Evolutionary conservation across 1,140 invertebrate species (phyloP).

Genomic region (Tetramorium alpestre): DNA sequence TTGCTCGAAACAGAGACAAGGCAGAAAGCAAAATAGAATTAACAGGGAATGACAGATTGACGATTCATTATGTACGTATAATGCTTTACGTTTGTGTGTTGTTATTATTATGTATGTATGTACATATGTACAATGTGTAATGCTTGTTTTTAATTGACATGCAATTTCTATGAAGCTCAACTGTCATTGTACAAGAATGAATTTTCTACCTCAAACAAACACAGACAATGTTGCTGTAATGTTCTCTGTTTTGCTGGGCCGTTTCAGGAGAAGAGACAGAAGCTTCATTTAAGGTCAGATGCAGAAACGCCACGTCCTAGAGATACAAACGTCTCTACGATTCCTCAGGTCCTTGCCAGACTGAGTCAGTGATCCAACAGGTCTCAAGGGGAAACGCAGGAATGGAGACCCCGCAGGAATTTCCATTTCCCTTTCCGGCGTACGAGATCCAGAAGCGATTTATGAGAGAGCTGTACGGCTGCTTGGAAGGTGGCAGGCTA

Average conservation of each 20-base stretch:
- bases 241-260: too few species aligned
- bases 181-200: too few species aligned
- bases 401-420: constrained; percentile 86
- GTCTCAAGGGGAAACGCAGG: background rate
- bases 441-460: constrained; percentile 96
- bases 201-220: too few species aligned
- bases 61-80: background rate
- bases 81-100: too few species aligned
- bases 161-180: background rate
- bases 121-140: background rate
- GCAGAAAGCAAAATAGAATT: too few species aligned
- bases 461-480: constrained; percentile 94
- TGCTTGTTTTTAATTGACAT: background rate
- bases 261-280: background rate
- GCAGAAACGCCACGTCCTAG: background rate
- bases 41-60: background rate
- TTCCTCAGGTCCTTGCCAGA: background rate
- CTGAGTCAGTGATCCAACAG: background rate
- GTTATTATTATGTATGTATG: background rate
- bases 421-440: constrained; percentile 95
- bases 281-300: background rate
- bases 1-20: background rate
- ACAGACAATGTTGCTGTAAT: too few species aligned
- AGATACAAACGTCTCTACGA: background rate
- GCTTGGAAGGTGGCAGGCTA: constrained; percentile 92